These are phyloP conservation scores for Hystrix cristata DNA, from an alignment of 2,113 vertebrate species.

Conservation along the genomic window DNA sequence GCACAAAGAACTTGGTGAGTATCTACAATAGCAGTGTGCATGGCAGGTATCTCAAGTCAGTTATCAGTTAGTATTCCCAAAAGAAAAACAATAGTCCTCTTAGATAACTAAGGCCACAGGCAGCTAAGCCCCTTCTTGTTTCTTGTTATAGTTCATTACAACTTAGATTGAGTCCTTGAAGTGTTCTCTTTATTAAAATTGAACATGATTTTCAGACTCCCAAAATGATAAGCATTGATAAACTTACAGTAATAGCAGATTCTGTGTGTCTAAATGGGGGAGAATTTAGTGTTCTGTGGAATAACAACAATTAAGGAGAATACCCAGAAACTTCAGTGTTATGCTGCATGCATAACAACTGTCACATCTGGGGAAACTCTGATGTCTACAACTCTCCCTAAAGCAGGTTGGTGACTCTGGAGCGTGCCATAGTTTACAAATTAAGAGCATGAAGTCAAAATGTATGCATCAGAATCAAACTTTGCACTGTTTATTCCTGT, in stretches of 20 bases:
- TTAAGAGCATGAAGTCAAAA: background rate
- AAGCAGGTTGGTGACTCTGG: background rate
- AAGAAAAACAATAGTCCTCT: background rate
- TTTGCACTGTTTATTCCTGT: background rate
- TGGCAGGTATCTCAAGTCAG: background rate
- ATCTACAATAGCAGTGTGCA: background rate
- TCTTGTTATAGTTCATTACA: background rate
- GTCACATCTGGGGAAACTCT: background rate
- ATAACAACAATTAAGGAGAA: background rate
- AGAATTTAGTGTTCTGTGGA: background rate
- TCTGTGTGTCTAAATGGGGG: background rate
- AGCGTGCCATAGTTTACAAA: background rate
- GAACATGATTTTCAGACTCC: constrained; percentile 15
- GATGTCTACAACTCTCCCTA: background rate
- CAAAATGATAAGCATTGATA: constrained; percentile 7
- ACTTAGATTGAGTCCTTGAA: background rate
- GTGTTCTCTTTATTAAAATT: constrained; percentile 20
- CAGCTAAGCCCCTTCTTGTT: background rate
- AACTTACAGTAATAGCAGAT: background rate
- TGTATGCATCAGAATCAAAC: constrained; percentile 14
- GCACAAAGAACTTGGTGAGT: background rate
- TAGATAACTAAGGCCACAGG: background rate
- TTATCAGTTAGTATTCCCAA: background rate
- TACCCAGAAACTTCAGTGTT: background rate
- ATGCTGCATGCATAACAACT: background rate